A percentile compares a stretch with the other conserved stretches of the same genome.
These are phyloP conservation scores for Dendronephthya gigantea DNA, from an alignment of 64 coral and sea anemone species.

Conservation along the genomic window DNA sequence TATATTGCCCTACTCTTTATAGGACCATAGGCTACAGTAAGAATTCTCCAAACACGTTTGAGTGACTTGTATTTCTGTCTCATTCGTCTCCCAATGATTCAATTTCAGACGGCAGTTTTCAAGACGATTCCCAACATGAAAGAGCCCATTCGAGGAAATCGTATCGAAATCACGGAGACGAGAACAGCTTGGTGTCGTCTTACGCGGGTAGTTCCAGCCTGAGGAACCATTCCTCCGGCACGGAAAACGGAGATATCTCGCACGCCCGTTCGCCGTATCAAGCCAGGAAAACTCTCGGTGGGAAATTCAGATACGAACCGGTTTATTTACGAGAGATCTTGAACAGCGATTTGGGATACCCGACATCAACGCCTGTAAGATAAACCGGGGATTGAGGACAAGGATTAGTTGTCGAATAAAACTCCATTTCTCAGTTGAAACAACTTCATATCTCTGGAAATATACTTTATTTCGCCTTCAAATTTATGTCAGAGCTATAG, in stretches of 20 bases:
- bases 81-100: background rate
- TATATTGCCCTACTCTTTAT: no score
- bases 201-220: background rate
- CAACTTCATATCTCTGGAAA: no score
- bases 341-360: background rate
- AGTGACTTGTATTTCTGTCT: no score
- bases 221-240: background rate
- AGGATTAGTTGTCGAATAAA: no score
- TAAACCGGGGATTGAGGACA: no score
- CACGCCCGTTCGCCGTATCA: background rate
- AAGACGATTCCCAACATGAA: background rate
- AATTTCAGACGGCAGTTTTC: background rate
- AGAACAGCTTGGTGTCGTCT: background rate
- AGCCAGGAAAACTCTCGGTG: background rate
- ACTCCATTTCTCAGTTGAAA: no score
- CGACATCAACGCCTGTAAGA: background rate
- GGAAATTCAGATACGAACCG: constrained; percentile 13
- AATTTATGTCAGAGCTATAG: no score
- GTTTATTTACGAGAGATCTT: constrained; percentile 7
- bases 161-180: background rate
- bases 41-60: background rate
- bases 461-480: no score
- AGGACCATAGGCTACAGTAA: background rate
- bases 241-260: background rate
- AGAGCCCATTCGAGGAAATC: background rate